Conservation (phyloP, 2,888 invertebrate species). For the Anoplius nigerrimus region DNA sequence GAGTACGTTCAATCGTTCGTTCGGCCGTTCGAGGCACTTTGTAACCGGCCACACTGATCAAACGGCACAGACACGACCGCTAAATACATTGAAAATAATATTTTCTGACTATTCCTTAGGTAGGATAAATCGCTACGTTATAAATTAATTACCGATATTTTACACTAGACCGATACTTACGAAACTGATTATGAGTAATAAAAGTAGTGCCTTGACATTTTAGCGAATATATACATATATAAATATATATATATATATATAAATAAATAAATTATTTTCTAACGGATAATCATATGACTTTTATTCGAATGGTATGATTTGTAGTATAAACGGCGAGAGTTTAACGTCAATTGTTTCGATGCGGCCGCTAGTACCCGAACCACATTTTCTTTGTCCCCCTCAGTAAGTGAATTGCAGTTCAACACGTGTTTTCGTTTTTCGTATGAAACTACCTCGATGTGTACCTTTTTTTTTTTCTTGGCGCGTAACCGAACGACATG, state of each 20-base stretch:
- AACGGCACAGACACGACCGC: slow-evolving; percentile 30
- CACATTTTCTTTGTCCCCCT: no score
- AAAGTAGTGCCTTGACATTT: slow-evolving; percentile 71
- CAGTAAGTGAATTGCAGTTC: not conserved
- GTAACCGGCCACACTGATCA: slow-evolving; percentile 38
- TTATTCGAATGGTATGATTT: slow-evolving; percentile 23
- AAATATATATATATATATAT: slow-evolving; percentile 39
- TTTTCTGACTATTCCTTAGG: slow-evolving; percentile 39
- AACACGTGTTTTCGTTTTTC: slow-evolving; percentile 5
- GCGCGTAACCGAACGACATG: slow-evolving; percentile 17
- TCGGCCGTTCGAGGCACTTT: slow-evolving; percentile 47
- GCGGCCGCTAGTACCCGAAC: not conserved
- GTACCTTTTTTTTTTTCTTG: no score
- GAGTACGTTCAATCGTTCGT: slow-evolving; percentile 12
- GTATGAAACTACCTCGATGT: slow-evolving; percentile 26
- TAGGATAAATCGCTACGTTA: slow-evolving; percentile 45
- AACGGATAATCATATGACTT: slow-evolving; percentile 41
- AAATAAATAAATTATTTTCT: slow-evolving; percentile 72
- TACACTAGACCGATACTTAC: slow-evolving; percentile 29
- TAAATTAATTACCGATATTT: slow-evolving; percentile 39
- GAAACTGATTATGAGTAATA: slow-evolving; percentile 48
- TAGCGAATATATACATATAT: slow-evolving; percentile 23
- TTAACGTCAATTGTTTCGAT: not conserved
- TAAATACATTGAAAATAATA: slow-evolving; percentile 33
- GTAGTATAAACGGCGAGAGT: not conserved